These are phyloP conservation scores for Drosophila ananassae DNA, from an alignment of 1,140 invertebrate species.

Conservation along the genomic window DNA sequence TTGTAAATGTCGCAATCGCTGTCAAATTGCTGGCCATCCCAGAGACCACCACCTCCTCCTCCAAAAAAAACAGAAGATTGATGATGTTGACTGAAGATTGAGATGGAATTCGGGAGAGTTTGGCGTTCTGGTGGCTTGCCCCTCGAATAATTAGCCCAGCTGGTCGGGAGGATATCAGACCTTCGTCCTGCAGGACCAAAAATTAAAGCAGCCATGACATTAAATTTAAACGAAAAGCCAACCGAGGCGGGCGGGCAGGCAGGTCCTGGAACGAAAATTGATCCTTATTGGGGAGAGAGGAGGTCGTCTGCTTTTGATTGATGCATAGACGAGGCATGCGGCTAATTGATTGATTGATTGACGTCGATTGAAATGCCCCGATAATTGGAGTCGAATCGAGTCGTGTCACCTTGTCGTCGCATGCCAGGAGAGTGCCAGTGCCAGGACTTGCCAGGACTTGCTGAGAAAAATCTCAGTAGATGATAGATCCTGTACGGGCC, in stretches of 20 bases:
- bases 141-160: conserved; percentile 47
- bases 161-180: conserved; percentile 33
- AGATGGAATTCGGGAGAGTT: not conserved
- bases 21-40: conserved; percentile 61
- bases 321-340: conserved; percentile 38
- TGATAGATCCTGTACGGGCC: not conserved
- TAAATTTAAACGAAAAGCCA: conserved; percentile 14
- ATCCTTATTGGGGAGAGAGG: conserved; percentile 43
- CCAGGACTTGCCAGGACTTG: too few species aligned
- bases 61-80: conserved; percentile 34
- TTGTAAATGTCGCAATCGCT: conserved; percentile 79
- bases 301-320: conserved; percentile 61
- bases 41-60: too few species aligned
- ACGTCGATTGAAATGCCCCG: conserved; percentile 27
- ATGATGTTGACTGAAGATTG: conserved; percentile 56
- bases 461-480: not conserved
- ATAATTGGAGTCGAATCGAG: conserved; percentile 16
- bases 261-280: conserved; percentile 24
- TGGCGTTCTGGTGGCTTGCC: too few species aligned
- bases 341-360: conserved; percentile 58
- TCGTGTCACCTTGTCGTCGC: conserved; percentile 17
- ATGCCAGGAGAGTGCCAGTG: not conserved
- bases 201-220: conserved; percentile 9
- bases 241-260: not conserved
- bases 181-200: too few species aligned